Conservation (phyloP, 2,888 invertebrate genomes). For the Plagodis dolabraria region DNA sequence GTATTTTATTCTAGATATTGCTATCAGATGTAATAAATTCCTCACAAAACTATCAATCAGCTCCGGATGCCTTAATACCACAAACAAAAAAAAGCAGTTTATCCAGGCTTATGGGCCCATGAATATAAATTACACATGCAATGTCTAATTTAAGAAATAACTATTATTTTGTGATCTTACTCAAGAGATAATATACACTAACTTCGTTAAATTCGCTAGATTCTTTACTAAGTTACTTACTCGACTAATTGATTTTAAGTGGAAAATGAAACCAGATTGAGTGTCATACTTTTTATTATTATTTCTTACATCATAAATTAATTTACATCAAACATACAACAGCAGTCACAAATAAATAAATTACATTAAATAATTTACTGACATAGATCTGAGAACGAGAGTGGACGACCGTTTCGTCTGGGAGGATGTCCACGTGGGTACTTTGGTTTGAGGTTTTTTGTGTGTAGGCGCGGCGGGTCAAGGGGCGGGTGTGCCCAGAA, state of each 20-base stretch:
- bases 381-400: slow-evolving; percentile 76
- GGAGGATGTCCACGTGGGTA: slow-evolving; percentile 66
- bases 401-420: slow-evolving; percentile 64
- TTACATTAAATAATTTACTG: slow-evolving; percentile 82
- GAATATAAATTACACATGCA: too few relatives aligned
- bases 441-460: slow-evolving; percentile 80
- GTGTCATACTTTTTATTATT: slow-evolving; percentile 62
- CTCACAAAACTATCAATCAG: too few relatives aligned
- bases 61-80: too few relatives aligned
- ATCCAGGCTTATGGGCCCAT: too few relatives aligned
- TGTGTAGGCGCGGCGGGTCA: slow-evolving; percentile 54
- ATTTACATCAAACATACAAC: slow-evolving; percentile 73
- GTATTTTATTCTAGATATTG: too few relatives aligned
- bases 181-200: too few relatives aligned
- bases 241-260: not conserved
- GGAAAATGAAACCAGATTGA: slow-evolving; percentile 65
- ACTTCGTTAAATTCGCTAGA: too few relatives aligned
- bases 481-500: slow-evolving; percentile 24
- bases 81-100: too few relatives aligned
- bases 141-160: too few relatives aligned
- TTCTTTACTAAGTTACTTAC: not conserved
- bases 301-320: slow-evolving; percentile 76
- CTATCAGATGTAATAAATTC: too few relatives aligned
- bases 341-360: slow-evolving; percentile 82
- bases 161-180: too few relatives aligned